These are phyloP conservation scores for Bursaphelenchus mucronatus DNA, from an alignment of 1,140 invertebrate species.

Conservation along the genomic window DNA sequence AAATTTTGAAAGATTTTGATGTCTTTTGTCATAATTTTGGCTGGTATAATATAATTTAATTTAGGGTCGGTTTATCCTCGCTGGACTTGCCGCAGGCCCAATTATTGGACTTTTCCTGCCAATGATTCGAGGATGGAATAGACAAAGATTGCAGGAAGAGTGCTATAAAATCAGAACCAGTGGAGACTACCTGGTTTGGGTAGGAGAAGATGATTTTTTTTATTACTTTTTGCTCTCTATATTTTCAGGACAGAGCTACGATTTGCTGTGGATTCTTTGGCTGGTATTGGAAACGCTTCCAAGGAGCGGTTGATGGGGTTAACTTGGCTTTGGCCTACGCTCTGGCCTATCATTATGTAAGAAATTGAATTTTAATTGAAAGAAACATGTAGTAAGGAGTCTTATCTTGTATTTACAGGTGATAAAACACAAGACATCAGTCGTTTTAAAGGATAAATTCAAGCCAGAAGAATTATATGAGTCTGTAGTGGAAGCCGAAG, in stretches of 20 bases:
- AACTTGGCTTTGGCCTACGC: slow-evolving; percentile 50
- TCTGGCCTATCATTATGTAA: slow-evolving; percentile 34
- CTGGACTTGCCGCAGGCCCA: slow-evolving; percentile 31
- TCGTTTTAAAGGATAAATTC: slow-evolving; percentile 29
- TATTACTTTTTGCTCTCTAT: not conserved
- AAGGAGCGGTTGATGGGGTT: slow-evolving; percentile 54
- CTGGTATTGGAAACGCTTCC: slow-evolving; percentile 58
- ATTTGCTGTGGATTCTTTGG: slow-evolving; percentile 46
- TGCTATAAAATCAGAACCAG: slow-evolving; percentile 50
- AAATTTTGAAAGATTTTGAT: slow-evolving; percentile 12
- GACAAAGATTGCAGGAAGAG: slow-evolving; percentile 32
- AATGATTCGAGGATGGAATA: slow-evolving; percentile 25
- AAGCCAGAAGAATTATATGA: slow-evolving; percentile 21
- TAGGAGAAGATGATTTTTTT: not conserved
- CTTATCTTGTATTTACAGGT: slow-evolving; percentile 33
- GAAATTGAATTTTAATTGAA: slow-evolving; percentile 3
- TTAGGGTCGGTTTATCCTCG: slow-evolving; percentile 50
- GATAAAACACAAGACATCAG: slow-evolving; percentile 28
- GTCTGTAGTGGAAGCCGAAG: not conserved
- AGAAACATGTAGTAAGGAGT: not conserved
- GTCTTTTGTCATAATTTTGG: slow-evolving; percentile 19
- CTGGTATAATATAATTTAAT: slow-evolving; percentile 5
- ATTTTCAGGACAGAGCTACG: slow-evolving; percentile 40
- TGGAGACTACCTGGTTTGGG: slow-evolving; percentile 29
- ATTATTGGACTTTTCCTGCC: slow-evolving; percentile 28